Evolutionary conservation across 2,888 invertebrate genomes (phyloP), one percentile per base, ranked within the genome.

Genomic region (Tyria jacobaeae): DNA sequence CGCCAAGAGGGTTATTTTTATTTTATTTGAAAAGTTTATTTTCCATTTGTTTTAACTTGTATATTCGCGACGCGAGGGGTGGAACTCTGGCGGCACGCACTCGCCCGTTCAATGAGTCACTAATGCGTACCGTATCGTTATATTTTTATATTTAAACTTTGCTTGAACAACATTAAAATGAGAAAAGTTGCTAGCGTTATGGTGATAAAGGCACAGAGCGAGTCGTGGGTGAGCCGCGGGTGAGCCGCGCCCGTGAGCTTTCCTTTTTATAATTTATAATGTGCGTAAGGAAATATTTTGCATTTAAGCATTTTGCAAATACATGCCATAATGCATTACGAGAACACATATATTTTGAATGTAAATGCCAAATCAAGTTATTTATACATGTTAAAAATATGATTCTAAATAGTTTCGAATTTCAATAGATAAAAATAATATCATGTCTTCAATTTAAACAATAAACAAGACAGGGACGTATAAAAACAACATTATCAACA

Each of bases 11-110:
- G 92, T 92, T 93, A 93, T 92, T 92, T 94, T 94, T 92, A 92
- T 92, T 93, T 93, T 92, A 93, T 93, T 92, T 89, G 91, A 91
- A 93, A 93, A 94, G 91, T 93, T 93, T 91, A 93, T 91, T 92
- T 92, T 91, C 87, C 93, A 91, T 93, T 94, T 94, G 92, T 92
- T 93, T 92, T 91, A 91, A 92, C 89, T 92, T 90, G 87, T 92
- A 91, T 89, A 89, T 89, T 90, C 86, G 90, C 89, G 88, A 87
- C 79, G 85, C 81, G 88, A 91, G 89, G 93, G 93, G 89, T 85
- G 88, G 89, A 85, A 88, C 83, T 89, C 84, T 85, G 78, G 68
- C 78, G 73, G 81, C 84, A 83, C 90, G 89, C 90, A 89, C 91
- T 90, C 73, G 56, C 90, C 87, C 87, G 86, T 89, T 89, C 91